Base-by-base conservation (phyloP, 2,888 invertebrate species). In the Acrobeloides nanus region DNA sequence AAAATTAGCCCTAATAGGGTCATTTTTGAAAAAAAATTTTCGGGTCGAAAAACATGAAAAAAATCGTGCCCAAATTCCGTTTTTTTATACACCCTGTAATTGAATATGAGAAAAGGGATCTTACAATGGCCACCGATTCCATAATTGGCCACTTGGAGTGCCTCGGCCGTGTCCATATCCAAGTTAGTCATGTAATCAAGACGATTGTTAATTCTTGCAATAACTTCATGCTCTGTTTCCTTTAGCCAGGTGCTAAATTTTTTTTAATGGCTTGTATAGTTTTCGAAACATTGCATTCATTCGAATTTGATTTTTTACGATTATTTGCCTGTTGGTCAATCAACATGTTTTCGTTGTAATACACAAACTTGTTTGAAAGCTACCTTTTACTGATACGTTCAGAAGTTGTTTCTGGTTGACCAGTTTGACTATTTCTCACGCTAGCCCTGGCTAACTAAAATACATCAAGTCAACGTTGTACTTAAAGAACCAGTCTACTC, bases 61-160 rank as follows among this genome's bases (percentile, higher is more conserved):
- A n/a, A n/a, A n/a, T n/a, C n/a, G n/a, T n/a, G n/a, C n/a, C n/a
- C n/a, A n/a, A n/a, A n/a, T n/a, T n/a, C n/a, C n/a, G n/a, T n/a
- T n/a, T n/a, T n/a, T n/a, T n/a, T n/a, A n/a, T n/a, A n/a, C n/a
- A n/a, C n/a, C n/a, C n/a, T n/a, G n/a, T n/a, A n/a, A n/a, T n/a
- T n/a, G n/a, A n/a, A n/a, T n/a, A n/a, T n/a, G n/a, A n/a, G n/a
- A n/a, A 84, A 93, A 77, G 95, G 95, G 15, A 93, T 92, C 72
- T 92, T 92, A 75, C 93, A 95, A 75, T 95, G 95, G 0, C 95
- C 95, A 2, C 93, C 95, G 62, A 95, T 87, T 18, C 95, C 95
- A 76, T 95, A 95, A 79, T 95, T 95, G 53, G 90, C 93, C 40
- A 97, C 90, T 77, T 95, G 95, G 59, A 95, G 79, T 73, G 95